phyloP scores from a whole-genome alignment of 1,140 invertebrate genomes.

The Calephelis virginiensis region DNA sequence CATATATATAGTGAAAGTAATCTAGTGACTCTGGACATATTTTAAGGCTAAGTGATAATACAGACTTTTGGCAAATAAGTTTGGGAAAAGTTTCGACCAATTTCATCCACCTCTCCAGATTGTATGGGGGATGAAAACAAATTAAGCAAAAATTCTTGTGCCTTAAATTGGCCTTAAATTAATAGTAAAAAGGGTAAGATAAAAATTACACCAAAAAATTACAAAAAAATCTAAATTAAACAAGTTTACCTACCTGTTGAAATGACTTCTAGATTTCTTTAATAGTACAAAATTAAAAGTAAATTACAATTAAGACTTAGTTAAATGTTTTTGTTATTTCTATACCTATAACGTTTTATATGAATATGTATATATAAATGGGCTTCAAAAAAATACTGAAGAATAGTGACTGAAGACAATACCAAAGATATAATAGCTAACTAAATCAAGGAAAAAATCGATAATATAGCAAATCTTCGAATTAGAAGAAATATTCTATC shows the following conservation, averaged over 20 bases:
- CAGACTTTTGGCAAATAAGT: constrained; percentile 67
- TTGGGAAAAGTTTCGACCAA: constrained; percentile 70
- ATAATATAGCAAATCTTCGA: not conserved
- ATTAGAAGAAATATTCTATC: constrained; percentile 9
- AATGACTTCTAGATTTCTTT: constrained; percentile 75
- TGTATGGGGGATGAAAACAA: constrained; percentile 63
- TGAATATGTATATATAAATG: constrained; percentile 64
- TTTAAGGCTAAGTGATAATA: constrained; percentile 73
- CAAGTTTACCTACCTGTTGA: constrained; percentile 72
- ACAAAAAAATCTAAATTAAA: constrained; percentile 70
- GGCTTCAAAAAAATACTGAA: constrained; percentile 60
- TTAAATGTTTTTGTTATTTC: constrained; percentile 74
- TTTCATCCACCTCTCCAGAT: constrained; percentile 67
- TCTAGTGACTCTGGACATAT: constrained; percentile 72
- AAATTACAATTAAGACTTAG: constrained; percentile 75
- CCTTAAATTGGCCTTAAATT: constrained; percentile 79
- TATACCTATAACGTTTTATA: constrained; percentile 74
- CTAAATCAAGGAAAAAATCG: not conserved
- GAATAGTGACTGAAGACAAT: constrained; percentile 60
- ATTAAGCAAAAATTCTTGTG: constrained; percentile 63
- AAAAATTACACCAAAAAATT: constrained; percentile 63
- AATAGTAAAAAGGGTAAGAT: constrained; percentile 73
- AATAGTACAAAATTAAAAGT: constrained; percentile 77
- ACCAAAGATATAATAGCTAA: constrained; percentile 27
- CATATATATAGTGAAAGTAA: constrained; percentile 76